Evolutionary conservation across 2,888 invertebrate species (phyloP).

Genomic region (Balanococcus diminutus): DNA sequence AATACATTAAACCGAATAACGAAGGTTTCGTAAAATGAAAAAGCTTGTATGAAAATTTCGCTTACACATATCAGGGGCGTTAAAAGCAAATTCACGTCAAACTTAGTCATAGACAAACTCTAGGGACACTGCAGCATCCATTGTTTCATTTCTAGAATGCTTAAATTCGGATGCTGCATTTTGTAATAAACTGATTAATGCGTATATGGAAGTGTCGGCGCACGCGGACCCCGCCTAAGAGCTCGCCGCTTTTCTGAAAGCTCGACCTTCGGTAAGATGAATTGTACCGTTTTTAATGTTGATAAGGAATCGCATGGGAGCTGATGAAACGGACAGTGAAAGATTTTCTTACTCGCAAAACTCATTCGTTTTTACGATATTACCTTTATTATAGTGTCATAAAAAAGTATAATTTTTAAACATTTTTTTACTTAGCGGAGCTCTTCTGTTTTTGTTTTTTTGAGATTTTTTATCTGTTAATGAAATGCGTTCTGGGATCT

Average conservation of each 20-base stretch:
- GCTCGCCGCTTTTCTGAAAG: conserved; percentile 33
- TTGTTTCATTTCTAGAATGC: conserved; percentile 39
- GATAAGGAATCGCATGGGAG: conserved; percentile 52
- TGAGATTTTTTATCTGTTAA: no score
- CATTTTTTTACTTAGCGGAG: background rate
- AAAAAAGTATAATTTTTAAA: conserved; percentile 18
- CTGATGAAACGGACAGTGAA: conserved; percentile 49
- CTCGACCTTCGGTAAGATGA: conserved; percentile 40
- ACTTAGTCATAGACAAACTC: conserved; percentile 49
- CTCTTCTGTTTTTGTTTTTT: background rate
- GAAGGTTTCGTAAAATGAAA: conserved; percentile 47
- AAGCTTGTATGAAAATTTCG: conserved; percentile 51
- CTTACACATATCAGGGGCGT: conserved; percentile 43
- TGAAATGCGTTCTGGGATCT: conserved; percentile 16
- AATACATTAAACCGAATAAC: conserved; percentile 44
- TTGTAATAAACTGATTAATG: conserved; percentile 52
- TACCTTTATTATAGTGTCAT: conserved; percentile 23
- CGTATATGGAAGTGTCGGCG: conserved; percentile 29
- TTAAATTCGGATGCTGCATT: conserved; percentile 48
- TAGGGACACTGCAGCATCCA: conserved; percentile 48
- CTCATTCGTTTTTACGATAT: conserved; percentile 34
- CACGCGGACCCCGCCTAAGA: background rate
- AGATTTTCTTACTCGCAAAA: conserved; percentile 42
- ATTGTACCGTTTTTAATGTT: conserved; percentile 48
- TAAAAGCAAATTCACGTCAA: conserved; percentile 55